These are phyloP conservation scores for Drosophila ambigua DNA, from an alignment of 1,140 invertebrate species.

Conservation along the genomic window DNA sequence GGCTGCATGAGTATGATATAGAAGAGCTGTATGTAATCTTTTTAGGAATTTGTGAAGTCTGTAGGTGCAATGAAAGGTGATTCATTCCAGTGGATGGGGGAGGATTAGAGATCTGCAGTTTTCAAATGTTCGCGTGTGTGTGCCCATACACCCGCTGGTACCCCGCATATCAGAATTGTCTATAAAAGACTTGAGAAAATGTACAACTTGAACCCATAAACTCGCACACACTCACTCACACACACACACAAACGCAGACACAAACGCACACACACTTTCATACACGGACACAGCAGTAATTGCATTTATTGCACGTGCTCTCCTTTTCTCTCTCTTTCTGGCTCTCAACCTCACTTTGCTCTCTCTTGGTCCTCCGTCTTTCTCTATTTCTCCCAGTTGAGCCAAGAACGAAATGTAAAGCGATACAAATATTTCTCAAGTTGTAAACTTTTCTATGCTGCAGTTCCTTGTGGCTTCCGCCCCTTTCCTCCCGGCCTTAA, in stretches of 20 bases:
- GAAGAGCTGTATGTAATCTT: too few species aligned
- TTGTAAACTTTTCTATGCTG: constrained; percentile 59
- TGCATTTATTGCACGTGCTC: constrained; percentile 77
- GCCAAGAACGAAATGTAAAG: constrained; percentile 56
- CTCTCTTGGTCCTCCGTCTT: constrained; percentile 1
- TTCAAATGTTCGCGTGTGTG: too few species aligned
- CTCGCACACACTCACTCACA: constrained; percentile 16
- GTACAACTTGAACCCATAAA: constrained; percentile 64
- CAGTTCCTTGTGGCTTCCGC: constrained; percentile 38
- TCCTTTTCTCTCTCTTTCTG: constrained; percentile 30
- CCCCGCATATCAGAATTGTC: constrained; percentile 32
- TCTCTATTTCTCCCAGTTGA: constrained; percentile 21
- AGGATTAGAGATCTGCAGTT: too few species aligned
- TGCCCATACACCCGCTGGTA: constrained; percentile 15
- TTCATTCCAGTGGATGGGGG: neutral
- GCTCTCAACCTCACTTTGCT: constrained; percentile 7
- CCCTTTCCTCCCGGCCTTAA: neutral
- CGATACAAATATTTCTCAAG: constrained; percentile 59
- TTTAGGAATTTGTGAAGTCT: too few species aligned
- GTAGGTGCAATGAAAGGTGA: neutral
- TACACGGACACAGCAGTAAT: constrained; percentile 58
- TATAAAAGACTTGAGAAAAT: constrained; percentile 57
- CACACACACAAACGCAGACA: too few species aligned
- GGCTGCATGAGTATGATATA: too few species aligned
- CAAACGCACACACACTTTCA: constrained; percentile 41